These are phyloP conservation scores for Australoheros facetus DNA, from an alignment of 2,797 vertebrate genomes.

Conservation along the genomic window DNA sequence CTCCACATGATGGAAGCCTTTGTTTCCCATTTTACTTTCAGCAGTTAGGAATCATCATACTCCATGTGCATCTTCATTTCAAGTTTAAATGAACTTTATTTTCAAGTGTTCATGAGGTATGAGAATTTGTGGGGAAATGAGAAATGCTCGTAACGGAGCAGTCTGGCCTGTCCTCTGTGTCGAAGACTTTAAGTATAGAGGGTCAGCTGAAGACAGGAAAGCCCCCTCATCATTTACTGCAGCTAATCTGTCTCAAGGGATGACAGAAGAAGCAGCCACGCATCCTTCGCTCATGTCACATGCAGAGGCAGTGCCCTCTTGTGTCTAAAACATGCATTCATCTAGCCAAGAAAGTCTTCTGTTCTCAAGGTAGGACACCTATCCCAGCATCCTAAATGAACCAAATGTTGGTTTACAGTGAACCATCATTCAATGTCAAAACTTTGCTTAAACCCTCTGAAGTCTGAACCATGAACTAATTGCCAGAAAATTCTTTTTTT, in stretches of 20 bases:
- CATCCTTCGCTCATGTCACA: background rate
- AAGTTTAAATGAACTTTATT: slow-evolving; percentile 54
- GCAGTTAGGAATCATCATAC: slow-evolving; percentile 27
- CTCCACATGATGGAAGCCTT: background rate
- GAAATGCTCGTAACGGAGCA: slow-evolving; percentile 25
- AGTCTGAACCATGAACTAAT: no score
- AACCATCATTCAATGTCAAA: no score
- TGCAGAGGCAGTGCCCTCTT: slow-evolving; percentile 66
- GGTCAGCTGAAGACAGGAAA: slow-evolving; percentile 44
- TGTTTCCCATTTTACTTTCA: slow-evolving; percentile 26
- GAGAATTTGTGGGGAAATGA: slow-evolving; percentile 16
- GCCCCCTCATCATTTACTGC: slow-evolving; percentile 40
- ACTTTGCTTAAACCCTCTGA: no score
- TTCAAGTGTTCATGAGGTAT: slow-evolving; percentile 38
- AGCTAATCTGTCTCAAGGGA: slow-evolving; percentile 11
- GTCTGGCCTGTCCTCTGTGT: background rate
- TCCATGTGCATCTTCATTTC: slow-evolving; percentile 36
- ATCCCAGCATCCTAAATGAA: background rate
- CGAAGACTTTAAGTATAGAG: slow-evolving; percentile 21
- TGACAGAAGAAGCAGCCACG: background rate
- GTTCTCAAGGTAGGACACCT: background rate
- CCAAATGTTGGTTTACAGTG: no score
- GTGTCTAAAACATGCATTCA: slow-evolving; percentile 45
- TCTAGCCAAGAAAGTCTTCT: background rate
- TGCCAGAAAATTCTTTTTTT: no score